These are phyloP conservation scores for Coptotermes formosanus DNA, from an alignment of 1,140 invertebrate genomes.

Conservation along the genomic window DNA sequence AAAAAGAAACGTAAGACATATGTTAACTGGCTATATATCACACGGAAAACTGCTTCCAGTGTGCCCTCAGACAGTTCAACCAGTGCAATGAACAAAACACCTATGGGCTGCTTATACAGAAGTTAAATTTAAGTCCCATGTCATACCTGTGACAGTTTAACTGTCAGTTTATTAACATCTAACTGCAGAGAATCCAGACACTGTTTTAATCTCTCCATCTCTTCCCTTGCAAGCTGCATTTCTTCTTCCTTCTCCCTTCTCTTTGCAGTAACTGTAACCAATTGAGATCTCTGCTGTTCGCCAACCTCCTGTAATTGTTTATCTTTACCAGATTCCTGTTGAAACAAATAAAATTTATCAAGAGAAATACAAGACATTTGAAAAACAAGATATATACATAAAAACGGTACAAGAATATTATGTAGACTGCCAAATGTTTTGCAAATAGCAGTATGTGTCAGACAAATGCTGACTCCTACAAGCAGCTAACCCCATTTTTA, in stretches of 20 bases:
- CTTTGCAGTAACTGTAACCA: not conserved
- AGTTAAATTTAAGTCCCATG: too few relatives aligned
- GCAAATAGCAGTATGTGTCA: too few relatives aligned
- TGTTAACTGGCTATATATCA: too few relatives aligned
- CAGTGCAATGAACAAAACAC: too few relatives aligned
- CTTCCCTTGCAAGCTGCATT: conserved; percentile 39
- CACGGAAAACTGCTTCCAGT: too few relatives aligned
- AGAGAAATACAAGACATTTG: not conserved
- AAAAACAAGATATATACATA: not conserved
- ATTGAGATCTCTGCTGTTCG: not conserved
- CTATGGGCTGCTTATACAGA: too few relatives aligned
- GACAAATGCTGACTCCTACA: too few relatives aligned
- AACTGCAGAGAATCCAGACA: conserved; percentile 45
- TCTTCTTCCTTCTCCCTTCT: conserved; percentile 27
- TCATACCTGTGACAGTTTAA: conserved; percentile 43
- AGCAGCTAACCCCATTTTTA: too few relatives aligned
- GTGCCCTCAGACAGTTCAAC: too few relatives aligned
- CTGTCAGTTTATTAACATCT: conserved; percentile 46
- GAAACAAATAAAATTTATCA: not conserved
- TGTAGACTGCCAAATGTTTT: too few relatives aligned
- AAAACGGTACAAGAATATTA: too few relatives aligned
- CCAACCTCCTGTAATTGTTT: not conserved
- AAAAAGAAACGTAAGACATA: too few relatives aligned
- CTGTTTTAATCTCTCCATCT: conserved; percentile 45
- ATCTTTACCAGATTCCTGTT: not conserved